Evolutionary conservation across 2,888 invertebrate species (phyloP), one percentile per base, ranked within the genome.

Genomic region (Idaea dimidiata): DNA sequence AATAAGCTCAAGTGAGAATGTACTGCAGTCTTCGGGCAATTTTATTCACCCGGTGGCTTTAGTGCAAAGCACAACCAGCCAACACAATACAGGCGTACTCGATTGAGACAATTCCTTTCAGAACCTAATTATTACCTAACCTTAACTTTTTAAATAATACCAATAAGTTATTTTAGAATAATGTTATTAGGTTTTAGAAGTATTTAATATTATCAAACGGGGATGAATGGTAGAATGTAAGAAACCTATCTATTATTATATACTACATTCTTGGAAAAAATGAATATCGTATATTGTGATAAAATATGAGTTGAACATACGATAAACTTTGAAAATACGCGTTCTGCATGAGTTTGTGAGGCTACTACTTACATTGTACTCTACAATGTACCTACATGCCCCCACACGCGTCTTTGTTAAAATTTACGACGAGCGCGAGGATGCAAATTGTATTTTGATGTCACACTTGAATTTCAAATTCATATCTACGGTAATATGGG

Each of bases 1-100:
- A 56, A 17, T 18, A 56, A 14, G 56, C 56, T 18, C 10, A 17
- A 56, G 56, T 17, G 56, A 56, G 56, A 6, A 18, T 56, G 56
- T 7, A 56, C 17, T 17, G 18, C 17, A 56, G 56, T 56, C 56
- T 56, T 56, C 10, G 16, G 56, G 17, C 56, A 56, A 56, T 56
- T 56, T 56, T 56, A 56, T 18, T 56, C 56, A 56, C 17, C 14
- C 56, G 18, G 18, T 18, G 56, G 56, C 56, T 56, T 56, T 18
- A 10, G 56, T 43, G 43, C 43, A 43, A 43, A 14, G 14, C 10
- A 43, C 14, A 43, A 43, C 43, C 43, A 43, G 7, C 43, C 14
- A 10, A 10, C 43, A 43, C 43, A 43, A 43, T 43, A 43, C 43
- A n/a, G n/a, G n/a, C n/a, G 10, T 43, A 43, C 14, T 43, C 43